A percentile compares a stretch with the other conserved stretches of the same genome.
phyloP scores from a whole-genome alignment of 2,113 vertebrate genomes.

The Eublepharis macularius region DNA sequence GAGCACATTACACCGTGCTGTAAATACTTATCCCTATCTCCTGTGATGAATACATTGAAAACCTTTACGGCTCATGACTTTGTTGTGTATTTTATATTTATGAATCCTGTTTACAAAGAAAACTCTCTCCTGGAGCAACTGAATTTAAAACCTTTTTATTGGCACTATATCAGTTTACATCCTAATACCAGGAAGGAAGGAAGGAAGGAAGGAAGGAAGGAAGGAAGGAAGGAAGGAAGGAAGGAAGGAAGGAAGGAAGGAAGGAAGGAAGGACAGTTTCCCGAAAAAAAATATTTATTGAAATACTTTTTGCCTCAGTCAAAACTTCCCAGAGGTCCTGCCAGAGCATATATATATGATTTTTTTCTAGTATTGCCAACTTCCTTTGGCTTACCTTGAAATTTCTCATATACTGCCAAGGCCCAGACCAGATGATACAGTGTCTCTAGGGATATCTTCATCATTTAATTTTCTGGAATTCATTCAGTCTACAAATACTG shows the following conservation, averaged over 20 bases:
- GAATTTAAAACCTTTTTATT: background rate
- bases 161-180: background rate
- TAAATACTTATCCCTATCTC: background rate
- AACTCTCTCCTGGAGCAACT: background rate
- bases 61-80: background rate
- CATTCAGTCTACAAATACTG: too few species aligned
- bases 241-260: background rate
- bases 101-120: background rate
- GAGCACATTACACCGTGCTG: background rate
- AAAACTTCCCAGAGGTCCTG: background rate
- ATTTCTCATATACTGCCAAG: too few species aligned
- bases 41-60: background rate
- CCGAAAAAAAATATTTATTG: background rate
- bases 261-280: background rate
- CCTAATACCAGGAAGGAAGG: background rate
- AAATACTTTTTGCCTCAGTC: background rate
- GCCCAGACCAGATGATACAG: too few species aligned
- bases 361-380: too few species aligned
- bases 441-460: too few species aligned
- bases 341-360: background rate
- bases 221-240: background rate
- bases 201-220: background rate
- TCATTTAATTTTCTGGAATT: too few species aligned
- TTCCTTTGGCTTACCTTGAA: too few species aligned
- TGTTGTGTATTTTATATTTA: background rate